Evolutionary conservation across 2,113 vertebrate species (phyloP).

Genomic region (Oostethus manadensis): DNA sequence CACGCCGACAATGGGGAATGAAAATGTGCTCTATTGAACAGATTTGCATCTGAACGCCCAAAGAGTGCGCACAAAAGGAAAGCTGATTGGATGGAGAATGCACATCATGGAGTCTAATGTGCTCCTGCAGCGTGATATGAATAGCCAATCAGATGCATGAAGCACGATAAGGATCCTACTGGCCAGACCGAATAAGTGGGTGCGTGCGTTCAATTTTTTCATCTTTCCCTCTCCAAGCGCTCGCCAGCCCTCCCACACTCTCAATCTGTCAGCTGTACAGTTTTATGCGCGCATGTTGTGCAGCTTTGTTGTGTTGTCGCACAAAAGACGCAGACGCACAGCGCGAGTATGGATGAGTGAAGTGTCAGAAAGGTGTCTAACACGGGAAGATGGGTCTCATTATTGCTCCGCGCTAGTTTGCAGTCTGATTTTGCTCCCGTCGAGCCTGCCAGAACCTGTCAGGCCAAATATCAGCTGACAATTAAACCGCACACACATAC

Average conservation of each 20-base stretch:
- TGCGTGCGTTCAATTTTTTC: slow-evolving; percentile 7
- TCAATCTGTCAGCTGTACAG: slow-evolving; percentile 25
- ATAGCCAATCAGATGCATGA: slow-evolving; percentile 65
- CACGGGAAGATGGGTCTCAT: slow-evolving; percentile 56
- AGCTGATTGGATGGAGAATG: slow-evolving; percentile 68
- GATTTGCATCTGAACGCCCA: slow-evolving; percentile 70
- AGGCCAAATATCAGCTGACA: slow-evolving; percentile 65
- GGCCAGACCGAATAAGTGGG: slow-evolving; percentile 27
- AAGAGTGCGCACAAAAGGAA: slow-evolving; percentile 53
- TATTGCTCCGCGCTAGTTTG: slow-evolving; percentile 51
- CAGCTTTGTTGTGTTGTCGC: background rate
- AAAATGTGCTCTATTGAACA: slow-evolving; percentile 67
- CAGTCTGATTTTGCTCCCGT: slow-evolving; percentile 52
- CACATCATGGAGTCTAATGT: slow-evolving; percentile 60
- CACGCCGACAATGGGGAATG: slow-evolving; percentile 58
- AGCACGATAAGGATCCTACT: slow-evolving; percentile 52
- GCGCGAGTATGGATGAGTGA: slow-evolving; percentile 22
- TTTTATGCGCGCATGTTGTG: slow-evolving; percentile 17
- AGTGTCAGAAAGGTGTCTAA: slow-evolving; percentile 48
- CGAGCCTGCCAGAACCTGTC: slow-evolving; percentile 53
- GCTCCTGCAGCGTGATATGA: slow-evolving; percentile 58
- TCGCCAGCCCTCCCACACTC: slow-evolving; percentile 25
- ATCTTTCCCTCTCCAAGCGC: slow-evolving; percentile 1
- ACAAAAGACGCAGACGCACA: background rate
- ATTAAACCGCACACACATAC: slow-evolving; percentile 45